Evolutionary conservation across 2,888 invertebrate species (phyloP).

Genomic region (Patella ulyssiponensis): DNA sequence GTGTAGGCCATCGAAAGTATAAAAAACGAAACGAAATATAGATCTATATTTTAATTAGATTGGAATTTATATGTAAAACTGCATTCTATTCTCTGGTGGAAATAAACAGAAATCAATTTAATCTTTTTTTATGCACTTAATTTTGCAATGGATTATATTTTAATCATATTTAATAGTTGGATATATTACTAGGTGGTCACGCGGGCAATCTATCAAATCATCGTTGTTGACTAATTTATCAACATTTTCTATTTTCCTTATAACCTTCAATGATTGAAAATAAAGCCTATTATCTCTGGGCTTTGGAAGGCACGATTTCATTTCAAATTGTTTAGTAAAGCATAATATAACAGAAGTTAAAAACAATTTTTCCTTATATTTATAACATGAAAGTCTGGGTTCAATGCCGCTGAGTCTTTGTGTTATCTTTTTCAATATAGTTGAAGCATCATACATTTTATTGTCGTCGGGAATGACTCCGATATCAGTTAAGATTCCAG

Average conservation of each 20-base stretch:
- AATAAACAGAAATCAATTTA: too few species aligned
- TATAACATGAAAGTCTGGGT: not conserved
- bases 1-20: too few species aligned
- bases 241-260: conserved; percentile 4
- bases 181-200: not conserved
- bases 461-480: not conserved
- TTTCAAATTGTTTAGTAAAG: not conserved
- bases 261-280: not conserved
- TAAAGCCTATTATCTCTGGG: not conserved
- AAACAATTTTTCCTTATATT: not conserved
- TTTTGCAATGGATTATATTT: too few species aligned
- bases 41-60: too few species aligned
- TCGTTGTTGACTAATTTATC: not conserved
- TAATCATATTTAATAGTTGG: not conserved
- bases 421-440: not conserved
- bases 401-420: not conserved
- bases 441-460: not conserved
- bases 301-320: not conserved
- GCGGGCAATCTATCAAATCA: not conserved
- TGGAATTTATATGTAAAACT: too few species aligned
- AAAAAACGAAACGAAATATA: too few species aligned
- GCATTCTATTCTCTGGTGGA: too few species aligned
- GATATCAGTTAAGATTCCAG: not conserved
- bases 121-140: too few species aligned
- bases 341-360: not conserved